phyloP scores from a whole-genome alignment of 2,797 vertebrate genomes.

The Protosalanx chinensis region DNA sequence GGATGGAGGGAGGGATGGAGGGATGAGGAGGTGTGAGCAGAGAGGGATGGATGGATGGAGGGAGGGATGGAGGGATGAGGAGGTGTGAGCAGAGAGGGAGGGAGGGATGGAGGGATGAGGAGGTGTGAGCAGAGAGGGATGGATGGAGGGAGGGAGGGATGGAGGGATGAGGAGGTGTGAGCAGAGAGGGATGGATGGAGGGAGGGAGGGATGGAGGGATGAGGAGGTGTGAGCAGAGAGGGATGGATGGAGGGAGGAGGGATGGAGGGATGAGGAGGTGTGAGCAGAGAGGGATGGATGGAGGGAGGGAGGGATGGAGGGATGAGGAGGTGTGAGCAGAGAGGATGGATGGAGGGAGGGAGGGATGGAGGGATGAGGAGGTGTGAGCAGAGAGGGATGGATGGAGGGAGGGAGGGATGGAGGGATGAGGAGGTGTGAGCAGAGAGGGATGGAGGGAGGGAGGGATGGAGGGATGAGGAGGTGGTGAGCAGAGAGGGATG shows the following conservation, averaged over 20 bases:
- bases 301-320: too few relatives aligned
- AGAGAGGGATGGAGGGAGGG: too few relatives aligned
- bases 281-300: neutral
- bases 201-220: too few relatives aligned
- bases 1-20: neutral
- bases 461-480: neutral
- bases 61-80: neutral
- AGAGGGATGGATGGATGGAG: too few relatives aligned
- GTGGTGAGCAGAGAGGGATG: neutral
- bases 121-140: conserved; percentile 16
- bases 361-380: conserved; percentile 12
- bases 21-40: neutral
- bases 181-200: neutral
- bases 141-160: neutral
- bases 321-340: neutral
- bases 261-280: conserved; percentile 14
- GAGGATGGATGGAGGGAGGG: neutral
- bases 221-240: too few relatives aligned
- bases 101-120: conserved; percentile 9
- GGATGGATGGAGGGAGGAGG: neutral
- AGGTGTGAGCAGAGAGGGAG: neutral
- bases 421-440: neutral
- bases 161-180: neutral
- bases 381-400: conserved; percentile 17
- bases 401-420: neutral